These are phyloP conservation scores for Scytalopus superciliaris DNA, from an alignment of 2,113 vertebrate species.

Conservation along the genomic window DNA sequence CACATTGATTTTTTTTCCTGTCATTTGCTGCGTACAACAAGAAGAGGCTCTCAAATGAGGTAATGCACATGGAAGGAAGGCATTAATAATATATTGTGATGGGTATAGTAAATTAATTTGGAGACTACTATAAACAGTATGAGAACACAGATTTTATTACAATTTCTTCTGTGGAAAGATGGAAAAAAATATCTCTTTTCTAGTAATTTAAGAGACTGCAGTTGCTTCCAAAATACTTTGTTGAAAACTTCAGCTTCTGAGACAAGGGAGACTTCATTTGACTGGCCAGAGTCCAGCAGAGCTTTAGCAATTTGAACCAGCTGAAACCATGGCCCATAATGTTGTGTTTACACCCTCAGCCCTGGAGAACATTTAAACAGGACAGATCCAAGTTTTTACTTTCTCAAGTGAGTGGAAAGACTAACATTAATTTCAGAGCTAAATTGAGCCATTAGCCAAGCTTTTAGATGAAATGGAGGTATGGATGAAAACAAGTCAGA, in stretches of 20 bases:
- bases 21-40: background rate
- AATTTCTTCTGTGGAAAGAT: constrained; percentile 39
- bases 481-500: background rate
- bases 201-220: constrained; percentile 17
- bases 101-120: constrained; percentile 41
- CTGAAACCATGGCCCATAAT: constrained; percentile 7
- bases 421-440: constrained; percentile 32
- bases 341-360: constrained; percentile 55
- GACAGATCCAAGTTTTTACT: constrained; percentile 50
- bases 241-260: constrained; percentile 43
- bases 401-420: constrained; percentile 41
- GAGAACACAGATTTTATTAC: background rate
- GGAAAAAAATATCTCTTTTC: constrained; percentile 31
- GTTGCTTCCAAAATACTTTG: constrained; percentile 30
- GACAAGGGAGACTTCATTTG: constrained; percentile 8
- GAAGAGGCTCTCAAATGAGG: constrained; percentile 1
- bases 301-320: constrained; percentile 52
- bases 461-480: background rate
- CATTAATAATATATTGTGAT: constrained; percentile 24
- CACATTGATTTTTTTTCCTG: background rate
- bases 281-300: constrained; percentile 24
- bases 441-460: background rate
- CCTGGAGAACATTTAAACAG: constrained; percentile 55
- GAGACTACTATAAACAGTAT: background rate
- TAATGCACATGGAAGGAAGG: constrained; percentile 23